Base-by-base conservation (phyloP, 2,888 invertebrate genomes). In the Choreutis nemorana region DNA sequence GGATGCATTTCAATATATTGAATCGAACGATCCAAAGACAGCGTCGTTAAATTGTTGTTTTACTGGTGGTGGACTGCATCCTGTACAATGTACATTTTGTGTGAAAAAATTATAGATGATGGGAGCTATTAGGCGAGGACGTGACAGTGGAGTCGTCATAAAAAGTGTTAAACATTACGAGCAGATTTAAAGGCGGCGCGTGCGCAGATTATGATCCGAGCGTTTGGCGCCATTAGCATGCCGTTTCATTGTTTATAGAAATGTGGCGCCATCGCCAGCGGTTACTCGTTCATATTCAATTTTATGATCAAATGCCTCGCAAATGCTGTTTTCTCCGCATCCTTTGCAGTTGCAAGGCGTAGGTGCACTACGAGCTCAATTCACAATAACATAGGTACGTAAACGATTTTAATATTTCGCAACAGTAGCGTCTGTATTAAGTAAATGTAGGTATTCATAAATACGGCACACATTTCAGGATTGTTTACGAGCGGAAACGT, bases 191-290 rank as follows among this genome's bases (percentile, higher is more conserved):
- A 51, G 50, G 39, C 33, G 29, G 33, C 30, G 33, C 39, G 39
- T 37, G 39, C 30, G 55, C 52, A 39, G 59, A 58, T 61, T 70
- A 64, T 67, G 65, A 68, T 65, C 53, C n/a, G 44, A 50, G 50
- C 51, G 56, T 50, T 64, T 58, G 70, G 70, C 73, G 75, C 68
- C 71, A 62, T 62, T 65, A 62, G 52, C 64, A 62, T 59, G 50
- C 55, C 50, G 59, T 64, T 70, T 70, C 65, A 75, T 75, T 77
- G 73, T 77, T 72, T 68, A 71, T 61, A 68, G 68, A 70, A 71
- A 57, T 55, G 57, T 62, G 75, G 72, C 75, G 77, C 26, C 75
- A 48, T n/a, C n/a, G n/a, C 72, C 75, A 48, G 48, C 50, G 52
- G 50, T 50, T 50, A 64, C 61, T 58, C 59, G 63, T 62, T 66